Evolutionary conservation across 2,888 invertebrate species (phyloP).

Genomic region (Apeira syringaria): DNA sequence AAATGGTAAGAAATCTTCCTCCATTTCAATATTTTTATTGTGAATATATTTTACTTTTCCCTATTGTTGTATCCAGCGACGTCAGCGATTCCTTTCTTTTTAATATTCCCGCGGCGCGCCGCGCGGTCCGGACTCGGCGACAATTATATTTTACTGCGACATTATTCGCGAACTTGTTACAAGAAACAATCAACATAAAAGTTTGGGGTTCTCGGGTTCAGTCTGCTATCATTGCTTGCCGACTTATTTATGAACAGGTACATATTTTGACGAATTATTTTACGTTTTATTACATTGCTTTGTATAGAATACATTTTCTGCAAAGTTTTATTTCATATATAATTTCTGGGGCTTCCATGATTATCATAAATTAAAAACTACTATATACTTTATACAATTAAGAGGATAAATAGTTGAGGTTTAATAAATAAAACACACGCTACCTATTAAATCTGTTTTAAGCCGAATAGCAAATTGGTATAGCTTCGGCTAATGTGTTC

Average conservation of each 20-base stretch:
- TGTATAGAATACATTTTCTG: no score
- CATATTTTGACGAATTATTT: conserved; percentile 10
- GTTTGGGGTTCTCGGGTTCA: conserved; percentile 23
- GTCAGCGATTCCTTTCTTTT: conserved; percentile 16
- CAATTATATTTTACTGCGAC: conserved; percentile 18
- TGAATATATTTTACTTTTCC: conserved; percentile 7
- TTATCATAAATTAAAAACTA: no score
- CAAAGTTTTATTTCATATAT: no score
- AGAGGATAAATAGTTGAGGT: no score
- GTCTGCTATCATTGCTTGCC: conserved; percentile 29
- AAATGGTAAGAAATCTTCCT: not conserved
- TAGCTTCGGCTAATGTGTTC: no score
- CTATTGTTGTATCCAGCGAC: conserved; percentile 11
- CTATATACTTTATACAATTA: no score
- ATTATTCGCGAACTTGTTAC: conserved; percentile 25
- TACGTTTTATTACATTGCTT: not conserved
- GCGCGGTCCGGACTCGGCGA: conserved; percentile 12
- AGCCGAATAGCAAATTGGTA: no score
- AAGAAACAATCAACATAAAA: conserved; percentile 34
- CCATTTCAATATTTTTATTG: not conserved
- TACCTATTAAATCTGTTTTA: no score
- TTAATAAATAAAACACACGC: no score
- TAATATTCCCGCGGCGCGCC: conserved; percentile 18
- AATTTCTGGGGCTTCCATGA: no score
- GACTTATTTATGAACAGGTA: conserved; percentile 16